Base-by-base conservation (phyloP, 2,888 invertebrate species). In the Alentia gelatinosa region DNA sequence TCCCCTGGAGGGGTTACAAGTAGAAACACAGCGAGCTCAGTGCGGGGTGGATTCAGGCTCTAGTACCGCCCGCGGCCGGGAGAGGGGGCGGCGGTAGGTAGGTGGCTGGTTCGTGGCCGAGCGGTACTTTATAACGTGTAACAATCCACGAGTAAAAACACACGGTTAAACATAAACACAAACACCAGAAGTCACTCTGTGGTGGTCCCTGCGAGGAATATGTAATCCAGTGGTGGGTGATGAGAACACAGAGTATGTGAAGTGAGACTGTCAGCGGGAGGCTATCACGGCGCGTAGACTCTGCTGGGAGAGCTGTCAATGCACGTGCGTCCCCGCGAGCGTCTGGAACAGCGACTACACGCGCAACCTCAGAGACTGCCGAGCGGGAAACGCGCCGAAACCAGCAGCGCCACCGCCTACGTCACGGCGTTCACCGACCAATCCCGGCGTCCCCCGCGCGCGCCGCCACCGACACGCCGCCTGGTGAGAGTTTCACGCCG, bases 271-370 rank as follows among this genome's bases (percentile, higher is more conserved):
- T 19, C 56, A 56, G 56, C 74, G 74, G 1, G 26, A 26, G 35
- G 79, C 39, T 35, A 39, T 37, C 23, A 37, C 37, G 79, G 79
- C 79, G 79, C 23, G 79, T 23, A 12, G 79, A 35, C 79, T 9
- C 63, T 5, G 63, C 63, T 9, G 15, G n/a, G n/a, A 12, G 68
- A 26, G 30, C 68, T 68, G 68, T 68, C 68, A 12, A 30, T 37
- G 79, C 39, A 79, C 35, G 35, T 79, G 79, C 79, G 35, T 37
- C 79, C 79, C 12, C 79, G 79, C 79, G 79, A 19, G 23, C 79
- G 35, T 5, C 79, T 35, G 5, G 79, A n/a, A n/a, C n/a, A n/a
- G n/a, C n/a, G n/a, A n/a, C n/a, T n/a, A 79, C 79, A 39, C 39
- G 39, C 39, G 15, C 39, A 79, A 79, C 79, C 79, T 79, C 37